Conservation (phyloP, 2,888 invertebrate genomes). For the Amblyteles armatorius region DNA sequence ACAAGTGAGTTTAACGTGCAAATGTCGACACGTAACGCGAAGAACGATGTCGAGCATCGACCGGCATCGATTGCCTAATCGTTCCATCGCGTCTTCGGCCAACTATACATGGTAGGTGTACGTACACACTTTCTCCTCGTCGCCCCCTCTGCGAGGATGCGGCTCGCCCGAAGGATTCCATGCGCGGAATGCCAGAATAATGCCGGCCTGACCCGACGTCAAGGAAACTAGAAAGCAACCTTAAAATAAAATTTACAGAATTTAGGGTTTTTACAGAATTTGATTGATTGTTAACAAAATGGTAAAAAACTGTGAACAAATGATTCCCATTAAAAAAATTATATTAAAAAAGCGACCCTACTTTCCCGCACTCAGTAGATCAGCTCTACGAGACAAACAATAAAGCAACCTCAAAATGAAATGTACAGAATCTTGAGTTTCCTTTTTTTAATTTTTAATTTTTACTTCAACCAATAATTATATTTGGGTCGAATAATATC, state of each 20-base stretch:
- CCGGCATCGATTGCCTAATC: slow-evolving; percentile 56
- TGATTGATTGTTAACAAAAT: no score
- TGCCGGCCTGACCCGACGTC: slow-evolving; percentile 53
- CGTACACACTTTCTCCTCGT: slow-evolving; percentile 60
- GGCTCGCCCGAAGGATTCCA: slow-evolving; percentile 45
- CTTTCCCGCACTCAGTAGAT: no score
- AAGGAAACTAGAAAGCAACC: no score
- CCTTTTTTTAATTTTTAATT: background rate
- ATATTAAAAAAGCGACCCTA: no score
- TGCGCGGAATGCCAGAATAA: slow-evolving; percentile 63
- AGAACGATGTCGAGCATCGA: slow-evolving; percentile 46
- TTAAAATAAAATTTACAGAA: background rate
- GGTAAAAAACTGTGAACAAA: no score
- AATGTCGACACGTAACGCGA: slow-evolving; percentile 38
- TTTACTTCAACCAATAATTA: no score
- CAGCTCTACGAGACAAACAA: no score
- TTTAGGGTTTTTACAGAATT: background rate
- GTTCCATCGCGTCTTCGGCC: slow-evolving; percentile 42
- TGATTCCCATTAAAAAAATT: no score
- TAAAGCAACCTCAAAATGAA: background rate
- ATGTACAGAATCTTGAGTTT: background rate
- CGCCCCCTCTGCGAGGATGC: slow-evolving; percentile 48
- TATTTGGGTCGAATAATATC: slow-evolving; percentile 19
- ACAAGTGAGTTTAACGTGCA: slow-evolving; percentile 16
- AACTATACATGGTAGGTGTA: slow-evolving; percentile 36